Conservation (phyloP, 2,888 invertebrate genomes). For the Lithophane semibrunnea region DNA sequence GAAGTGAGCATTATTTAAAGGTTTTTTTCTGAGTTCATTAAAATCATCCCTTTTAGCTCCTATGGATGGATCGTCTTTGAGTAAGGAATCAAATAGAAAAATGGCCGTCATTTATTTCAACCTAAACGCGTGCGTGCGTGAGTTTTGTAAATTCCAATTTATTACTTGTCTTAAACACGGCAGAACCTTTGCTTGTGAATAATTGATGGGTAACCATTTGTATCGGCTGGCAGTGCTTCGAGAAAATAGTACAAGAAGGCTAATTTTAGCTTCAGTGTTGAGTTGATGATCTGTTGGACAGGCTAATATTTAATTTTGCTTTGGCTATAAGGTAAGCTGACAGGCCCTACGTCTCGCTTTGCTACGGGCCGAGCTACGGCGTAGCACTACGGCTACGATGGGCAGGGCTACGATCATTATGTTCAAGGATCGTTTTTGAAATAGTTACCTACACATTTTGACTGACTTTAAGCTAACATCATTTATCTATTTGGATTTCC, state of each 20-base stretch:
- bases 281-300: background rate
- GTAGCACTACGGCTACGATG: constrained; percentile 13
- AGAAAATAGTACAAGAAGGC: constrained; percentile 3
- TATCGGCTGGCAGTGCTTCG: constrained; percentile 21
- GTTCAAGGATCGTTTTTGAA: background rate
- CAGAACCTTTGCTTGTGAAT: constrained; percentile 39
- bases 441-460: background rate
- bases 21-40: background rate
- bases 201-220: constrained; percentile 47
- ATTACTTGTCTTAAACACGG: constrained; percentile 37
- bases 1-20: background rate
- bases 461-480: background rate
- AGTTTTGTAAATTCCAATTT: constrained; percentile 46
- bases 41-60: background rate
- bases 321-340: background rate
- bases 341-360: background rate
- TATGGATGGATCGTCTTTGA: background rate
- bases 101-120: constrained; percentile 46
- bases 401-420: background rate
- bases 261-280: constrained; percentile 28
- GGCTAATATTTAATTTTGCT: background rate
- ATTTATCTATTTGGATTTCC: background rate
- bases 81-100: constrained; percentile 35
- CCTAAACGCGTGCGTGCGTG: constrained; percentile 4
- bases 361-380: constrained; percentile 20